Base-by-base conservation (phyloP, 2,113 vertebrate genomes). In the Dromiciops gliroides region DNA sequence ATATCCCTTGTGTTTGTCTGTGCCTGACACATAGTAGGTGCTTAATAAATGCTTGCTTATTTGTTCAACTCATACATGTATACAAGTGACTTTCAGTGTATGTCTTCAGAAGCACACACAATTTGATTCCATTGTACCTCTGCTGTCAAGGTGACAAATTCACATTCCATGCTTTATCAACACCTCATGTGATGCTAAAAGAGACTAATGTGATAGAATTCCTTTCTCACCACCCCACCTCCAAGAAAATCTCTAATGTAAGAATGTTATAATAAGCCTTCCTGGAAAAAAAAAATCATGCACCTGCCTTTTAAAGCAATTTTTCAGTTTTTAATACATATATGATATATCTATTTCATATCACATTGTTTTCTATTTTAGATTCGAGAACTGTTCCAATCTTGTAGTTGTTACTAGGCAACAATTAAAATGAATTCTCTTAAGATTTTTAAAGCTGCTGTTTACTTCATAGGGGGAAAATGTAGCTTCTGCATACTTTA, bases 321-420 rank as follows among this genome's bases (percentile, higher is more conserved):
- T 96, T 94, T 48, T 28, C 95, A 95, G 90, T 95, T 97, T 97
- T 97, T 51, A 93, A 94, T 96, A 93, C 28, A 49, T 49, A 75
- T 96, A 56, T 89, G 48, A 50, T 93, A 3, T 91, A 52, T 91
- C 19, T 49, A 48, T 94, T 97, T 95, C 95, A 48, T 93, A 96
- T 93, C 95, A 44, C 95, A 89, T 95, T 96, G 95, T 95, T 93
- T 97, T 96, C 92, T 83, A 90, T 96, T 98, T 96, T 96, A 97
- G 96, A 90, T 90, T 97, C 93, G 94, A 96, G 96, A 97, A 96
- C 94, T 96, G 4, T 97, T 97, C 83, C 60, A 90, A 93, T 97
- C 94, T 75, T 95, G 83, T 92, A 95, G 93, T 96, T 97, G 98
- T 99, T 98, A 98, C 98, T 98, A 98, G 96, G 97, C 98, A 99